These are phyloP conservation scores for Odontocolon sp. DNA, from an alignment of 2,888 invertebrate genomes.

Conservation along the genomic window DNA sequence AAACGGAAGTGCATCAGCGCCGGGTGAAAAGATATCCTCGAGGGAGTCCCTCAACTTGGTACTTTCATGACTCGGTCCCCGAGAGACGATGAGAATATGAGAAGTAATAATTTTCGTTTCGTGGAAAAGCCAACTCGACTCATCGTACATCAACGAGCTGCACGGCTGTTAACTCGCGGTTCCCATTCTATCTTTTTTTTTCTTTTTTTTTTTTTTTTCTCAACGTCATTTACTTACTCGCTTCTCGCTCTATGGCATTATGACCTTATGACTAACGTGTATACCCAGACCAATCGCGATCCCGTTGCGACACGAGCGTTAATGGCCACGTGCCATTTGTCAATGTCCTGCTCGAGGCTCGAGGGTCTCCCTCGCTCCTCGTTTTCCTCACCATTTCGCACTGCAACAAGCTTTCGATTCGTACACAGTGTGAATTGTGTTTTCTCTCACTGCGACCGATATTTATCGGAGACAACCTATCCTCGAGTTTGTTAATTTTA, in stretches of 20 bases:
- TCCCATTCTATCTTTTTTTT: background rate
- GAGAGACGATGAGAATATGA: background rate
- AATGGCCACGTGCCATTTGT: constrained; percentile 51
- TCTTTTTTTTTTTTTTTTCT: background rate
- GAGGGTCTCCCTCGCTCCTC: background rate
- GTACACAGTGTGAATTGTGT: background rate
- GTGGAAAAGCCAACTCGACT: constrained; percentile 1
- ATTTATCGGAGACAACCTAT: background rate
- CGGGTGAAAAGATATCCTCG: too few relatives aligned
- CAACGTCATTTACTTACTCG: background rate
- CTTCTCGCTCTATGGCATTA: constrained; percentile 28
- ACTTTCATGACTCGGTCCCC: background rate
- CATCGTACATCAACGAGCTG: constrained; percentile 7
- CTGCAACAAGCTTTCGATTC: background rate
- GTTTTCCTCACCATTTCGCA: constrained; percentile 1
- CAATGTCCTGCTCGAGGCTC: constrained; percentile 16
- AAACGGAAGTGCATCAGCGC: constrained; percentile 21
- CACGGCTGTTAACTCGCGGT: background rate
- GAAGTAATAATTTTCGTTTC: constrained; percentile 24
- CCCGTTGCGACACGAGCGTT: constrained; percentile 43
- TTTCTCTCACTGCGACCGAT: background rate
- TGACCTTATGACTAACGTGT: constrained; percentile 44
- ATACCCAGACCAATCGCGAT: constrained; percentile 43
- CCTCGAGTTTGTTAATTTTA: constrained; percentile 30
- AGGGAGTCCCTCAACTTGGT: too few relatives aligned